These are phyloP conservation scores for Lagenorhynchus albirostris DNA, from an alignment of 2,113 vertebrate species.

Conservation along the genomic window DNA sequence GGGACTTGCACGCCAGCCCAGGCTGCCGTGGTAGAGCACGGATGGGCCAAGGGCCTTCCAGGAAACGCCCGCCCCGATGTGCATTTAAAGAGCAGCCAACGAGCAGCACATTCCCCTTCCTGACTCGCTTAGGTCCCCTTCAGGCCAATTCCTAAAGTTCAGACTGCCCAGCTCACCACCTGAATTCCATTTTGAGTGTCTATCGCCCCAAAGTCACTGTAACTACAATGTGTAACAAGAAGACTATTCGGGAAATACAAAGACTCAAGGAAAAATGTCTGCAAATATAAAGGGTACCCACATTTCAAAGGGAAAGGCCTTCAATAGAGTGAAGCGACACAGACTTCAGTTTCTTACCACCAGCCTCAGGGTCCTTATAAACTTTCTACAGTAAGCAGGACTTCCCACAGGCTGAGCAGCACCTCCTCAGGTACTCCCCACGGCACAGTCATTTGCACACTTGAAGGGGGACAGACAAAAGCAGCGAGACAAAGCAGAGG, in stretches of 20 bases:
- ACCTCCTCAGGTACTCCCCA: neutral
- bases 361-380: neutral
- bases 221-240: neutral
- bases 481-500: neutral
- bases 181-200: neutral
- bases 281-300: neutral
- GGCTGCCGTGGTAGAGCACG: neutral
- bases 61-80: rapidly evolving
- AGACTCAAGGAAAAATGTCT: neutral
- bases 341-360: neutral
- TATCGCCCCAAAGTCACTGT: neutral
- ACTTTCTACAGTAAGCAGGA: neutral
- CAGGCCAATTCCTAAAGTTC: neutral
- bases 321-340: neutral
- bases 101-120: rapidly evolving
- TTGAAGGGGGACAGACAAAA: neutral
- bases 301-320: neutral
- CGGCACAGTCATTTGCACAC: neutral
- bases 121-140: neutral
- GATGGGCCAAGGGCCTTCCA: neutral
- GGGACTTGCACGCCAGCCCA: neutral
- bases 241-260: neutral
- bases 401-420: neutral
- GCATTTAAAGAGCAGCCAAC: neutral
- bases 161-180: neutral